Base-by-base conservation (phyloP, 2,888 invertebrate species). In the Pseudococcus viburni region DNA sequence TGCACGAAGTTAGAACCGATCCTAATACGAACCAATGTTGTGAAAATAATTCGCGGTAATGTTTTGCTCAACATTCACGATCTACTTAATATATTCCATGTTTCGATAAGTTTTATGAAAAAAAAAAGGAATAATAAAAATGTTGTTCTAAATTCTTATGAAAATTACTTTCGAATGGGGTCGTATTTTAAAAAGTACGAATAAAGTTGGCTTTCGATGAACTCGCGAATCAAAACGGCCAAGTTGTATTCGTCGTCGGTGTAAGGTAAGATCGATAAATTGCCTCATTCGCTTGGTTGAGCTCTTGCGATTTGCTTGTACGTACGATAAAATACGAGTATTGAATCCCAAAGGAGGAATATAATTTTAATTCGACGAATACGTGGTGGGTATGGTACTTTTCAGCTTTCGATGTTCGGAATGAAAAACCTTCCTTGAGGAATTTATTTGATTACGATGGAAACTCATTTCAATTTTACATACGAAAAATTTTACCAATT, bases 41-140 rank as follows among this genome's bases (percentile, higher is more conserved):
- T n/a, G n/a, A 80, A 39, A n/a, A 80, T 80, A 73, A 73, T 42
- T 80, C 80, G 42, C 80, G 42, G 80, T 19, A 42, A 80, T 80
- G 42, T 80, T 80, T 80, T 9, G 80, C 42, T 80, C 80, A n/a
- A 42, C 42, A 42, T 42, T 80, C 80, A 42, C 80, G 80, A 80
- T 42, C 39, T 80, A 80, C 9, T 42, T 80, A 80, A 80, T 80
- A 80, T 80, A 80, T 80, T 80, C 80, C 80, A 80, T 33, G 80
- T 42, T 80, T 73, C 15, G 6, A 5, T 73, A 73, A 73, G 26
- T 73, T 33, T 73, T 73, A 73, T 73, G 68, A 73, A 73, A 73
- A 73, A 73, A 59, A 73, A 73, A 73, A 73, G 15, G 26, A 33
- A 33, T 33, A 33, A 33, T 33, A 33, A 33, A 33, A 33, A 33